These are phyloP conservation scores for Protobothrops mucrosquamatus DNA, from an alignment of 2,113 vertebrate species.

Conservation along the genomic window DNA sequence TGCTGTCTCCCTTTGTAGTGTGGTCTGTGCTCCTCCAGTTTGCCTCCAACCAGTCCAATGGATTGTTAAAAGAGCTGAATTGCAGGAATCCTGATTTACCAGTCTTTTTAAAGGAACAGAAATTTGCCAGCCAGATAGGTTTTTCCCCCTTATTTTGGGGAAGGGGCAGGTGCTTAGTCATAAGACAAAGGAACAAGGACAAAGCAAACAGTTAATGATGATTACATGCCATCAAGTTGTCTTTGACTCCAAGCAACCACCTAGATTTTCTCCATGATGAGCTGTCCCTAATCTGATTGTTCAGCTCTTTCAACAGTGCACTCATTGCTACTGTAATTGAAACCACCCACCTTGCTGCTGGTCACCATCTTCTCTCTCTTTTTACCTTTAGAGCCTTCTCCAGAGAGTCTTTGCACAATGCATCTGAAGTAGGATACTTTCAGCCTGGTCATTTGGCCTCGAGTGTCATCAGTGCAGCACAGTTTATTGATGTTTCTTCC, in stretches of 20 bases:
- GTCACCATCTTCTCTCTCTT: background rate
- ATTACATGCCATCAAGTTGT: background rate
- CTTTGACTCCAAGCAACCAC: background rate
- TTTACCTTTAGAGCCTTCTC: background rate
- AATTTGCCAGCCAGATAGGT: background rate
- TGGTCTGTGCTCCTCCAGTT: background rate
- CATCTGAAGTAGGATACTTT: background rate
- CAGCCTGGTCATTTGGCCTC: background rate
- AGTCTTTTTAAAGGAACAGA: background rate
- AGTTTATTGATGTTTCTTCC: background rate
- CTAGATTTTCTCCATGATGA: background rate
- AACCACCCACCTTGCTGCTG: background rate
- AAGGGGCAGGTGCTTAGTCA: background rate
- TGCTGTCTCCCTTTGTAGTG: background rate
- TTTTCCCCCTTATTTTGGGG: background rate
- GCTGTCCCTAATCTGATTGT: background rate
- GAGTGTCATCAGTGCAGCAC: background rate
- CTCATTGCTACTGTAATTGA: background rate
- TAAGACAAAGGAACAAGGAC: background rate
- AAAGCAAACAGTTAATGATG: background rate
- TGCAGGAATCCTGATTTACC: background rate
- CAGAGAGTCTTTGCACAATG: background rate
- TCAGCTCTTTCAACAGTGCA: background rate
- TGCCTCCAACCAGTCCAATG: background rate
- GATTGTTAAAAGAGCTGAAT: background rate